Evolutionary conservation across 2,797 vertebrate species (phyloP).

Genomic region (Clarias laeviceps): DNA sequence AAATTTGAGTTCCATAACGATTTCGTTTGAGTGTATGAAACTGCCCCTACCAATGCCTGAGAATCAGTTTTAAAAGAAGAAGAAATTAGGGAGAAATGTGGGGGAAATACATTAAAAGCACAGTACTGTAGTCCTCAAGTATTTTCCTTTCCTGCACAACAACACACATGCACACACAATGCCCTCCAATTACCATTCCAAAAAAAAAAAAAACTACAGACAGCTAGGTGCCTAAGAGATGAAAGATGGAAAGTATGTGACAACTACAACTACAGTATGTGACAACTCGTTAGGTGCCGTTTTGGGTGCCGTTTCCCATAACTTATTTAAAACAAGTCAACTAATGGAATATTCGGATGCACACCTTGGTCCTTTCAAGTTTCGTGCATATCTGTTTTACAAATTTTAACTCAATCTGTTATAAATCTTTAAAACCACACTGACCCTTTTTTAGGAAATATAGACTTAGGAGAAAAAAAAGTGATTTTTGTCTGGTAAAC

Average conservation of each 20-base stretch:
- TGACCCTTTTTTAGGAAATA: neutral
- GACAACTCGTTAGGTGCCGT: neutral
- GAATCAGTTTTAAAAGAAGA: too few relatives aligned
- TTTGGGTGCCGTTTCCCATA: neutral
- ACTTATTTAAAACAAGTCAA: neutral
- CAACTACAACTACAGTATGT: neutral
- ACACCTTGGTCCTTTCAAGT: neutral
- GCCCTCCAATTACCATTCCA: constrained; percentile 9
- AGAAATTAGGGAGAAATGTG: too few relatives aligned
- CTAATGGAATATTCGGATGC: neutral
- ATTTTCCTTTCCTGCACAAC: neutral
- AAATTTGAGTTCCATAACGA: too few relatives aligned
- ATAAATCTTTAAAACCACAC: neutral
- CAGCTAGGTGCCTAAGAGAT: constrained; percentile 8
- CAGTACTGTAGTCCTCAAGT: neutral
- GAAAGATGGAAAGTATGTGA: neutral
- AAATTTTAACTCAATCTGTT: neutral
- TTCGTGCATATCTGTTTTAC: neutral
- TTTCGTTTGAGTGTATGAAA: too few relatives aligned
- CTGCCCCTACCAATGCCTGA: too few relatives aligned
- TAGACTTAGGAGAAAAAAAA: too few relatives aligned
- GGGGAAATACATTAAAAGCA: too few relatives aligned
- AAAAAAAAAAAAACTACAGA: neutral
- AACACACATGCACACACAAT: constrained; percentile 33
- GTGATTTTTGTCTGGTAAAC: neutral